Conservation (phyloP, 2,888 invertebrate genomes). For the Aspidiotus destructor region DNA sequence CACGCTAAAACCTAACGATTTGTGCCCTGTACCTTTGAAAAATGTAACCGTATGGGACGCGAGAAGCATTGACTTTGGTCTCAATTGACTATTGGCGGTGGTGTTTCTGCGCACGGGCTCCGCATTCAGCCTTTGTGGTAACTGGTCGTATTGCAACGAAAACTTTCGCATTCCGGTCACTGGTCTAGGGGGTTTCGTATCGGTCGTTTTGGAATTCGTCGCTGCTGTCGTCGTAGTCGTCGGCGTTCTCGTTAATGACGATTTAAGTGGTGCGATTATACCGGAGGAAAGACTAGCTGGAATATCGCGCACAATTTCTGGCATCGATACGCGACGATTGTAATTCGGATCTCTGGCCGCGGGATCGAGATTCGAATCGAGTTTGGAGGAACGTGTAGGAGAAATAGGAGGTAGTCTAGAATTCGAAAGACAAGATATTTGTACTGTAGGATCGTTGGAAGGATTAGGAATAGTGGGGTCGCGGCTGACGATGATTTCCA, state of each 20-base stretch:
- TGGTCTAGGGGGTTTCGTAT: slow-evolving; percentile 35
- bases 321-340: slow-evolving; percentile 36
- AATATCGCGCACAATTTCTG: slow-evolving; percentile 35
- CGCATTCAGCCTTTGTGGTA: slow-evolving; percentile 36
- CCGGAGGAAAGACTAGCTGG: neutral
- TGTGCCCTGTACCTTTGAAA: slow-evolving; percentile 72
- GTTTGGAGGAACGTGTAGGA: slow-evolving; percentile 11
- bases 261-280: slow-evolving; percentile 11
- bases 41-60: slow-evolving; percentile 50
- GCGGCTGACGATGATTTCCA: slow-evolving; percentile 44
- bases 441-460: neutral
- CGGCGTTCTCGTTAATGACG: neutral
- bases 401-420: slow-evolving; percentile 19
- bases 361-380: neutral
- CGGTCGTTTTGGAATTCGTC: slow-evolving; percentile 35
- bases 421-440: slow-evolving; percentile 1
- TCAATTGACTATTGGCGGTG: slow-evolving; percentile 3
- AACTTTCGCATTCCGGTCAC: slow-evolving; percentile 45
- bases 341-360: slow-evolving; percentile 15
- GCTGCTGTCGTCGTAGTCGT: slow-evolving; percentile 34
- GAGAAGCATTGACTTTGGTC: slow-evolving; percentile 41
- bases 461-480: slow-evolving; percentile 16
- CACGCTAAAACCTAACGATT: slow-evolving; percentile 80
- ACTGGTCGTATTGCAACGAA: slow-evolving; percentile 40
- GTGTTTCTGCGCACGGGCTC: neutral